phyloP scores from a whole-genome alignment of 2,797 vertebrate species.

The Selene dorsalis region DNA sequence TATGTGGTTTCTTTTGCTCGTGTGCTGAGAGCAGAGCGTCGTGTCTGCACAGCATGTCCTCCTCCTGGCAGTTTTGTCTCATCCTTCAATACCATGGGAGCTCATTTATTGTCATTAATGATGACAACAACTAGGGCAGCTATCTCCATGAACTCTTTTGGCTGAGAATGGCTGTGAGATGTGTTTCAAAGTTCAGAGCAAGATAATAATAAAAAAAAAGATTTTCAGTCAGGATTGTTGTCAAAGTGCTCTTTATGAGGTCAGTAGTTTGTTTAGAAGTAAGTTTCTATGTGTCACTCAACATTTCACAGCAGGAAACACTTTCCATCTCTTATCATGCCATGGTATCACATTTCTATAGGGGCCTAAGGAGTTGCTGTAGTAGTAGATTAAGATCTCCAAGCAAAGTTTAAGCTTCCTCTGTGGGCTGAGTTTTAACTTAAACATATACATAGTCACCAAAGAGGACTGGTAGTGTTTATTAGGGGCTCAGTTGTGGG shows the following conservation, averaged over 20 bases:
- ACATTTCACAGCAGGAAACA: background rate
- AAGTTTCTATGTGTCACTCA: background rate
- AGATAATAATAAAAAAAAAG: background rate
- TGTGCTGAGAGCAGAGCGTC: background rate
- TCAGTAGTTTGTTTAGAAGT: background rate
- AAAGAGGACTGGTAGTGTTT: background rate
- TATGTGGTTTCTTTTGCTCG: background rate
- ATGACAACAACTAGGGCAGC: background rate
- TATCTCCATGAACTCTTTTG: background rate
- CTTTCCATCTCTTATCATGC: background rate
- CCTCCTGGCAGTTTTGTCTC: background rate
- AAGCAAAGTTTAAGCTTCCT: background rate
- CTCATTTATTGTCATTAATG: background rate
- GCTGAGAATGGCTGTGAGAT: background rate
- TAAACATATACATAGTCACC: background rate
- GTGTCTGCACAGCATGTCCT: background rate
- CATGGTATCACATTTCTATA: background rate
- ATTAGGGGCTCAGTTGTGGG: background rate
- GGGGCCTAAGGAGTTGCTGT: background rate
- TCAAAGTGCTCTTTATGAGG: background rate
- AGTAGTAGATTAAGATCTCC: background rate
- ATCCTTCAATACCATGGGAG: background rate
- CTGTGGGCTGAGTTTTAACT: background rate
- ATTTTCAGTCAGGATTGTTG: background rate
- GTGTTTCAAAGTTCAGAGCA: background rate